Evolutionary conservation across 2,797 vertebrate species (phyloP).

Genomic region (Pseudomugil tenellus): DNA sequence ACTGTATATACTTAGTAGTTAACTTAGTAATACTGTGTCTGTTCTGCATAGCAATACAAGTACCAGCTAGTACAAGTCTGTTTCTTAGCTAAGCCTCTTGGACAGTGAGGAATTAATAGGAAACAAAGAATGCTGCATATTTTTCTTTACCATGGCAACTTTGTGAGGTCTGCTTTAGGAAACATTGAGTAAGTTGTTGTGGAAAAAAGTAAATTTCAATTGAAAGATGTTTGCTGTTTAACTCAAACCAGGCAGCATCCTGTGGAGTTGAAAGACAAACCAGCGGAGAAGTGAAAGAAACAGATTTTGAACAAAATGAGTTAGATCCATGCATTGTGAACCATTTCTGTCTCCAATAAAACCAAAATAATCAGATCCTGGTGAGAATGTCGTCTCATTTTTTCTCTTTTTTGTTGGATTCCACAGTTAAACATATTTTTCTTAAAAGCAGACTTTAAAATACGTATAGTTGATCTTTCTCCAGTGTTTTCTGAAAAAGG

Average conservation of each 20-base stretch:
- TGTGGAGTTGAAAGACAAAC: neutral
- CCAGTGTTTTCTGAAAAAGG: slow-evolving; percentile 16
- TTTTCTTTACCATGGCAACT: slow-evolving; percentile 7
- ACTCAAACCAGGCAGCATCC: slow-evolving; percentile 13
- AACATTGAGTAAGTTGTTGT: slow-evolving; percentile 38
- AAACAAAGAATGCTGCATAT: slow-evolving; percentile 14
- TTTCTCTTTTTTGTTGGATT: neutral
- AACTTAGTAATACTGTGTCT: slow-evolving; percentile 24
- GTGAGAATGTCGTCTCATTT: neutral
- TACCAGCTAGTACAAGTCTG: slow-evolving; percentile 25
- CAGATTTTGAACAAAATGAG: too few relatives aligned
- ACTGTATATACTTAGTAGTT: slow-evolving; percentile 28
- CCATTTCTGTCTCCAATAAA: neutral
- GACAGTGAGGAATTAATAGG: slow-evolving; percentile 38
- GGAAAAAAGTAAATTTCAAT: slow-evolving; percentile 36
- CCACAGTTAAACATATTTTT: neutral
- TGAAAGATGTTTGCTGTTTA: slow-evolving; percentile 32
- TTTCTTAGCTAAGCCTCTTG: slow-evolving; percentile 38
- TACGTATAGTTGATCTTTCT: neutral
- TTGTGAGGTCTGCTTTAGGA: slow-evolving; percentile 29
- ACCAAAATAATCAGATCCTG: neutral
- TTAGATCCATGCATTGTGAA: neutral
- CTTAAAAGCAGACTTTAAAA: neutral
- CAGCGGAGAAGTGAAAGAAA: neutral
- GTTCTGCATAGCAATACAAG: slow-evolving; percentile 13